Percentiles rank a stretch among this genome's conserved stretches.
These are phyloP conservation scores for Eupithecia dodoneata DNA, from an alignment of 2,888 invertebrate genomes.

Conservation along the genomic window DNA sequence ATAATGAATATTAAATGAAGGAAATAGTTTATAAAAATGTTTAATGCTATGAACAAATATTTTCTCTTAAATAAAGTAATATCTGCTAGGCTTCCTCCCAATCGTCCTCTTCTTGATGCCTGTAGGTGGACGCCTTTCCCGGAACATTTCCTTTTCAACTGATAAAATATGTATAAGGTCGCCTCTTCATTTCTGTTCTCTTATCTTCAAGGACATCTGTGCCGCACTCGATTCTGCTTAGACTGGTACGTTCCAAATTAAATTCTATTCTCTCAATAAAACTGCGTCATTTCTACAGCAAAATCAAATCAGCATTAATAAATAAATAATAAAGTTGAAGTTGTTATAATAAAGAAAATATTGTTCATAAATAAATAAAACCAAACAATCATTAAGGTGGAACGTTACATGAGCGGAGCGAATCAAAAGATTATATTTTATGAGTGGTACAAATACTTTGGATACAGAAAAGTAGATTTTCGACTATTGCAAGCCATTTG, in stretches of 20 bases:
- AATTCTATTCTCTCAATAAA: neutral
- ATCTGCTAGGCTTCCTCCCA: neutral
- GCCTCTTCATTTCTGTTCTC: conserved; percentile 26
- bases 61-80: neutral
- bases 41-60: too few species aligned
- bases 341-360: too few species aligned
- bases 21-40: too few species aligned
- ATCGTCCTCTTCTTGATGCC: neutral
- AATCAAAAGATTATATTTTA: too few species aligned
- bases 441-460: too few species aligned
- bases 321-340: too few species aligned
- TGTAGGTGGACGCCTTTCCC: neutral
- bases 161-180: conserved; percentile 24
- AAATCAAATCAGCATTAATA: neutral
- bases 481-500: too few species aligned
- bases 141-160: conserved; percentile 18
- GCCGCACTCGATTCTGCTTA: neutral
- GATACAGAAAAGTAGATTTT: too few species aligned
- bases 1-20: neutral
- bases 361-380: too few species aligned
- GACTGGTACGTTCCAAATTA: neutral
- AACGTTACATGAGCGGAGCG: too few species aligned
- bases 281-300: neutral
- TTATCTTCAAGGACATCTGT: conserved; percentile 29
- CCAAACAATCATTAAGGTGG: too few species aligned